Evolutionary conservation across 2,888 invertebrate species (phyloP).

Genomic region (Periphyllus acericola): DNA sequence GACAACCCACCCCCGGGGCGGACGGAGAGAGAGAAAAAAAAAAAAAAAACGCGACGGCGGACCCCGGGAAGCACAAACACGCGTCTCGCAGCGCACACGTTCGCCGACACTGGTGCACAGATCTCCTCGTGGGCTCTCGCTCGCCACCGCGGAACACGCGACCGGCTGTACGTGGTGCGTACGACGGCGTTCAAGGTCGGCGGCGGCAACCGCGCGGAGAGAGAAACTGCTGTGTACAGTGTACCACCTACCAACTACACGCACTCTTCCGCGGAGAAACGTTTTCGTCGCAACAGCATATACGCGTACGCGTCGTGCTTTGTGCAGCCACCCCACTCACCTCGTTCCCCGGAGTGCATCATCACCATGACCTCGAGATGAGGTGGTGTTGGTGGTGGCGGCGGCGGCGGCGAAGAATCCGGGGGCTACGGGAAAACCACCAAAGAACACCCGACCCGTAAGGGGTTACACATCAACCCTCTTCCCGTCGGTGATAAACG

Average conservation of each 20-base stretch:
- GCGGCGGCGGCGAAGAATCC: too few species aligned
- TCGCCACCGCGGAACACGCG: conserved; percentile 10
- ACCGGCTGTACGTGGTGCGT: not conserved
- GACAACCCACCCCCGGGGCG: too few species aligned
- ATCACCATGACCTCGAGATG: too few species aligned
- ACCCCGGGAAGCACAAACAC: not conserved
- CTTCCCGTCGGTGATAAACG: too few species aligned
- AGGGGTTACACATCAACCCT: too few species aligned
- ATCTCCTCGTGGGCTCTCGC: conserved; percentile 16
- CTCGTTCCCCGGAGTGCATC: too few species aligned
- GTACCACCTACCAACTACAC: not conserved
- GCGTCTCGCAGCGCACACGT: conserved; percentile 42
- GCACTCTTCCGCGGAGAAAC: not conserved
- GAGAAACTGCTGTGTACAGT: not conserved
- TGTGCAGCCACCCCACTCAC: too few species aligned
- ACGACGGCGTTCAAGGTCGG: conserved; percentile 54
- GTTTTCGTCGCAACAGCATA: not conserved
- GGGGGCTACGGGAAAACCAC: too few species aligned
- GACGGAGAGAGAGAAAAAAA: not conserved
- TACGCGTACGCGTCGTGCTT: not conserved
- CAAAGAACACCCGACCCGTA: too few species aligned
- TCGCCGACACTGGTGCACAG: conserved; percentile 63
- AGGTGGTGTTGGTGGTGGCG: too few species aligned
- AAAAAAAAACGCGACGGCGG: not conserved
- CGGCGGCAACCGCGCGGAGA: not conserved